Base-by-base conservation (phyloP, 2,113 vertebrate genomes). In the Manacus vitellinus region DNA sequence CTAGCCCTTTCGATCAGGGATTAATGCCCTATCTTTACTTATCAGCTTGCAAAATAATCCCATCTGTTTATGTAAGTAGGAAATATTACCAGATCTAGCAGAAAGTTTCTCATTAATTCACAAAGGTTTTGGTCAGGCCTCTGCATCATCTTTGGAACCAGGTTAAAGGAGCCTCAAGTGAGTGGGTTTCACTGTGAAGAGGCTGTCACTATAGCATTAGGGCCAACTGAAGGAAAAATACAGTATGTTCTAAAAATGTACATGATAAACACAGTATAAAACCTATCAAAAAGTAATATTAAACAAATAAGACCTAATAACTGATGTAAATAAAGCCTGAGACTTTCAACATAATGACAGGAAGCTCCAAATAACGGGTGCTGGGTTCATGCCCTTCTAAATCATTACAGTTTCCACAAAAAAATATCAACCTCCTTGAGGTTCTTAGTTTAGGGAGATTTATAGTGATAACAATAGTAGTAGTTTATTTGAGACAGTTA, bases 401-500 rank as follows among this genome's bases (percentile, higher is more conserved):
- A 87, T 78, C 49, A 65, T 71, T 89, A 59, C 28, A 68, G 24
- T 91, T 97, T 95, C 80, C 83, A 89, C 47, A 74, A 70, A 95
- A 95, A 95, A 89, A 49, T 74, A 72, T 44, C 90, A 94, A 28
- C 31, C 55, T 93, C 31, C 67, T 72, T 79, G 44, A 92, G 86
- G 37, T 76, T 90, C 35, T 63, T 86, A 63, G 43, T 67, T 83
- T 91, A 72, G 62, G 63, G 90, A 93, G 80, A 87, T 85, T 91
- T 92, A 92, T 81, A 87, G 54, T 95, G 80, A 96, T 80, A 97
- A 97, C 89, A 96, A 93, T 83, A 95, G 56, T 74, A 77, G 92
- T 92, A 96, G 89, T 96, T 96, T 94, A 89, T 95, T 95, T 91
- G 88, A 95, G 85, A 80, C 95, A 92, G 85, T 97, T 96, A 96